Percentiles rank a stretch among this genome's conserved stretches.
Evolutionary conservation across 2,888 invertebrate genomes (phyloP).

Genomic region (Sarcophaga variegata): DNA sequence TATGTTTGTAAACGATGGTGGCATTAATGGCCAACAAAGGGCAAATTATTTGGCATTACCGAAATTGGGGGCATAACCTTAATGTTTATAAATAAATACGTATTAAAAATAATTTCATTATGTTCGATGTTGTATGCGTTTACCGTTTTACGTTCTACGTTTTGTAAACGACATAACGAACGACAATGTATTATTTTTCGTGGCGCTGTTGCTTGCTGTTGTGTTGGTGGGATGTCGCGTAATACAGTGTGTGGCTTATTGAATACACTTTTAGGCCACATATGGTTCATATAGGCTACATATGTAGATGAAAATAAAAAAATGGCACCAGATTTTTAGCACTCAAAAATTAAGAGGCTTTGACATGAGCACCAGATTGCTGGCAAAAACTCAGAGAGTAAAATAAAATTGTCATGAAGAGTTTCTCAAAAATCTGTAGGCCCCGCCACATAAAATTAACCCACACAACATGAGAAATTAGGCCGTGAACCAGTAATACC

Average conservation of each 20-base stretch:
- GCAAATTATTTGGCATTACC: conserved; percentile 47
- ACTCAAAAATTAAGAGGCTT: not conserved
- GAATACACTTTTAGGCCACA: not conserved
- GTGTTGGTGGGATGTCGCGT: not conserved
- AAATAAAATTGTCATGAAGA: too few relatives aligned
- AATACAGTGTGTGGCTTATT: not conserved
- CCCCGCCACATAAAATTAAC: too few relatives aligned
- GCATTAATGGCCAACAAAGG: conserved; percentile 42
- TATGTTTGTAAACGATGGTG: not conserved
- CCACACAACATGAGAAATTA: too few relatives aligned
- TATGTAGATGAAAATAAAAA: not conserved
- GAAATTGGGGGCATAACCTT: conserved; percentile 43
- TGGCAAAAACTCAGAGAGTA: too few relatives aligned
- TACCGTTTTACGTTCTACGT: not conserved
- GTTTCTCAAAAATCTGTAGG: too few relatives aligned
- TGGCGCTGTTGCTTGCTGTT: not conserved
- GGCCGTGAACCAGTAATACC: too few relatives aligned
- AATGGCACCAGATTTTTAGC: not conserved
- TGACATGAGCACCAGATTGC: not conserved
- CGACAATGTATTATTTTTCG: conserved; percentile 3
- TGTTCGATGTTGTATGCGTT: not conserved
- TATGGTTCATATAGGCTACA: not conserved
- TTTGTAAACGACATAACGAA: not conserved
- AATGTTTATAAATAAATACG: conserved; percentile 59
- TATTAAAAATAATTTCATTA: conserved; percentile 52